Base-by-base conservation (phyloP, 2,113 vertebrate genomes). In the Sebastes fasciatus region DNA sequence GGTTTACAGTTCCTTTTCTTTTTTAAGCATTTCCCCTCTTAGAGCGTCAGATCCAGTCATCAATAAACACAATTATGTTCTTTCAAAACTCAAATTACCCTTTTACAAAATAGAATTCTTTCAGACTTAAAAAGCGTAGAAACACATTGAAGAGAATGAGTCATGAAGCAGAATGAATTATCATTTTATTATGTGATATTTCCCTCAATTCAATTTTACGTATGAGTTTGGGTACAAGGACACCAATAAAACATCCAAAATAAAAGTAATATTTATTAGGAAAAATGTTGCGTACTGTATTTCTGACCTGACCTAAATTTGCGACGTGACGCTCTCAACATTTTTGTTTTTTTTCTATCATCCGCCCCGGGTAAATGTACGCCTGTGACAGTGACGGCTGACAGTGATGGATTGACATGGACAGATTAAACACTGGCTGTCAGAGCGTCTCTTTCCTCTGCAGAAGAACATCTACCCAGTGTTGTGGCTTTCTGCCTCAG, bases 401-500 rank as follows among this genome's bases (percentile, higher is more conserved):
- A 77, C 87, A 76, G 54, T 88, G 91, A 90, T 68, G 79, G 88
- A 91, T 76, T 87, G 83, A 78, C 85, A 49, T 34, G 52, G 87
- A 83, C 87, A 82, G 82, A 89, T 91, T 88, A 88, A 90, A 91
- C 83, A 34, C 71, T 4, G 76, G 75, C 84, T 91, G 92, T 90
- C 87, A 86, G 67, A 78, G 23, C 11, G 62, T 70, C 61, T 66
- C 86, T 70, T 54, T 70, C 63, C 80, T 86, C 69, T 65, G 81
- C 85, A 63, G 84, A 74, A 2, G 34, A 85, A 45, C 64, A 61
- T 80, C 74, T 48, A 26, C 60, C 46, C 23, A 16, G 13, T 17
- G 21, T 42, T 72, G 71, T 82, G 85, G 52, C 72, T 69, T n/a
- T 78, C 80, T 88, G 76, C 70, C 82, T 80, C 80, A 12, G 86